These are phyloP conservation scores for Microdon myrmicae DNA, from an alignment of 2,888 invertebrate species.

Conservation along the genomic window DNA sequence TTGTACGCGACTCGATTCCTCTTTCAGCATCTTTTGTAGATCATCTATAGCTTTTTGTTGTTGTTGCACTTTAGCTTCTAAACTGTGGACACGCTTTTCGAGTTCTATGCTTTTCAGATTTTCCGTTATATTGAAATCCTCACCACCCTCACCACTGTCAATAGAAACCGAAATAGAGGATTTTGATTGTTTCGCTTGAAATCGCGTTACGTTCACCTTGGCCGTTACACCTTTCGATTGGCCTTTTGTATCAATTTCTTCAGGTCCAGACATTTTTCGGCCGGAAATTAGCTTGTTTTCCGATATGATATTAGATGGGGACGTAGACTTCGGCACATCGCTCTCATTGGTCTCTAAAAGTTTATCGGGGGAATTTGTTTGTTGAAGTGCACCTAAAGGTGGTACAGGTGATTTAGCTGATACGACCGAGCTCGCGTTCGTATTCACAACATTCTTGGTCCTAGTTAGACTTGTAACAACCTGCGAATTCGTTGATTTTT, in stretches of 20 bases:
- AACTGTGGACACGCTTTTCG: conserved; percentile 62
- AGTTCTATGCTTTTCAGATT: conserved; percentile 59
- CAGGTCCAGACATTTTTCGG: too few relatives aligned
- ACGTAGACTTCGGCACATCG: conserved; percentile 43
- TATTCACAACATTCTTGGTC: conserved; percentile 34
- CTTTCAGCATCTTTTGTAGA: conserved; percentile 71
- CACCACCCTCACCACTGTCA: neutral
- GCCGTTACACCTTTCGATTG: conserved; percentile 63
- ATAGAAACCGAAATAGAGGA: conserved; percentile 8
- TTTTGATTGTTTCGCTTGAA: conserved; percentile 23
- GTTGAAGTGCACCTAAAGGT: conserved; percentile 53
- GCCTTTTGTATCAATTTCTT: conserved; percentile 58
- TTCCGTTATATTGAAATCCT: conserved; percentile 25
- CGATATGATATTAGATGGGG: conserved; percentile 8
- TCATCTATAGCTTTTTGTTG: conserved; percentile 74
- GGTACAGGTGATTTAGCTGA: conserved; percentile 47
- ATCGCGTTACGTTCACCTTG: conserved; percentile 22
- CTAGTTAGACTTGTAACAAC: conserved; percentile 30
- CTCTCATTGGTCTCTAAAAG: conserved; percentile 19
- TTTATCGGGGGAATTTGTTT: conserved; percentile 52
- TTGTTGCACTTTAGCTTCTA: conserved; percentile 61
- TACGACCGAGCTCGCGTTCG: too few relatives aligned
- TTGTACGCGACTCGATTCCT: conserved; percentile 74
- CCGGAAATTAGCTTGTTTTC: too few relatives aligned
- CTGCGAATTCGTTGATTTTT: conserved; percentile 10